Evolutionary conservation across 2,888 invertebrate species (phyloP).

Genomic region (Pristionchus arcanus): DNA sequence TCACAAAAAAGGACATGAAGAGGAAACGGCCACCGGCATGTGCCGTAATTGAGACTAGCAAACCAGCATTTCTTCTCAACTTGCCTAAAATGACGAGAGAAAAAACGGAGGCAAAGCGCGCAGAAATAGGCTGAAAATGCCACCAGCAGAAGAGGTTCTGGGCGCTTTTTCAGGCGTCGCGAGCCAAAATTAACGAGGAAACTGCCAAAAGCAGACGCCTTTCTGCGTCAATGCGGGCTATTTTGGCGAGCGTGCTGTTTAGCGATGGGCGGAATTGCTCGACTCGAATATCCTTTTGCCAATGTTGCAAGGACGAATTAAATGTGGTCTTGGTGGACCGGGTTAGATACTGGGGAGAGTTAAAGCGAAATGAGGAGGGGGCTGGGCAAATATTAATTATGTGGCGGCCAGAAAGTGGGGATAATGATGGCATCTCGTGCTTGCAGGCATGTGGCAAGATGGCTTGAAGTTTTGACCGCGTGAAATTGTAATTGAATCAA

Average conservation of each 20-base stretch:
- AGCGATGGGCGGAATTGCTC: neutral
- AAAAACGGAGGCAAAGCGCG: neutral
- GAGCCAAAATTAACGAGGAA: conserved; percentile 31
- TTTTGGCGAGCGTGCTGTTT: neutral
- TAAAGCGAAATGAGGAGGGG: neutral
- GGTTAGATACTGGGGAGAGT: neutral
- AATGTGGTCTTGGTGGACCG: neutral
- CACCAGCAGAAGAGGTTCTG: neutral
- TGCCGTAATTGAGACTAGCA: neutral
- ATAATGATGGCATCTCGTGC: neutral
- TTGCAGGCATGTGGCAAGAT: no score
- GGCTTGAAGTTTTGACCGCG: no score
- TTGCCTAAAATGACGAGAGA: neutral
- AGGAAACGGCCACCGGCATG: neutral
- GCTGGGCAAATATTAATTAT: neutral
- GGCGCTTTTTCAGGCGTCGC: neutral
- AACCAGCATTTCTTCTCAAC: no score
- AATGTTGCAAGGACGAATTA: neutral
- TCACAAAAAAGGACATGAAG: neutral
- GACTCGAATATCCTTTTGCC: neutral
- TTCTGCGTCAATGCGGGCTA: neutral
- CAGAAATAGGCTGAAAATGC: neutral
- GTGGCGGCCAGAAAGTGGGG: neutral
- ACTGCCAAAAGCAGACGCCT: neutral
- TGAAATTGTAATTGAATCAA: no score